Percentiles rank a stretch among this genome's conserved stretches.
These are phyloP conservation scores for Sycon ciliatum DNA, from an alignment of 37 sponge, comb jelly and placozoan genomes.

Conservation along the genomic window DNA sequence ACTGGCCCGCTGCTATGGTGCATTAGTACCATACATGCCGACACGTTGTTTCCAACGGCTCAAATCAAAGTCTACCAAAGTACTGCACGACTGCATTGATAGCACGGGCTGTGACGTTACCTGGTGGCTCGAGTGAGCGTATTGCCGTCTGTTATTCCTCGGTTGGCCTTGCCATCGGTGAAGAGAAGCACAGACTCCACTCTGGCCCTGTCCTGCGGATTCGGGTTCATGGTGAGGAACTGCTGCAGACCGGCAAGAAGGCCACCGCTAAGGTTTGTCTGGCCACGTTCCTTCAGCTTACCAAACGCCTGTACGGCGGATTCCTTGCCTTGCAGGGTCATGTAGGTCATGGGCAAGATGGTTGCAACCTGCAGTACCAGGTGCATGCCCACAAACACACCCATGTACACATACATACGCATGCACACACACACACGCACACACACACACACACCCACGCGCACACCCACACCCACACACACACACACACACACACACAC, in stretches of 20 bases:
- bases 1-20: too few species aligned
- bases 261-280: slow-evolving; percentile 91
- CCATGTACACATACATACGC: too few species aligned
- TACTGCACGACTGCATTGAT: too few species aligned
- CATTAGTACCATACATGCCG: too few species aligned
- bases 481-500: too few species aligned
- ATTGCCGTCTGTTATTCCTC: slow-evolving; percentile 48
- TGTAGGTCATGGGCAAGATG: slow-evolving; percentile 58
- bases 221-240: slow-evolving; percentile 21
- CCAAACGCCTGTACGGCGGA: slow-evolving; percentile 68
- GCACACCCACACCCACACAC: too few species aligned
- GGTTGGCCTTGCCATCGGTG: slow-evolving; percentile 91
- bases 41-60: too few species aligned
- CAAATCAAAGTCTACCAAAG: too few species aligned
- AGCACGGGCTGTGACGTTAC: slow-evolving; percentile 32
- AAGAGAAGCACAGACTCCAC: slow-evolving; percentile 85
- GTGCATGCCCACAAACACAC: slow-evolving; percentile 70
- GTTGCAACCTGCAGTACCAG: slow-evolving; percentile 51
- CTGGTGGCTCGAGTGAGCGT: slow-evolving; percentile 67
- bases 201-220: slow-evolving; percentile 28
- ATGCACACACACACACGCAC: too few species aligned
- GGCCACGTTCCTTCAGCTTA: slow-evolving; percentile 62
- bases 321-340: slow-evolving; percentile 68
- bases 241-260: slow-evolving; percentile 72
- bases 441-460: too few species aligned